phyloP scores from a whole-genome alignment of 1,140 invertebrate genomes.

The Cyclina sinensis region DNA sequence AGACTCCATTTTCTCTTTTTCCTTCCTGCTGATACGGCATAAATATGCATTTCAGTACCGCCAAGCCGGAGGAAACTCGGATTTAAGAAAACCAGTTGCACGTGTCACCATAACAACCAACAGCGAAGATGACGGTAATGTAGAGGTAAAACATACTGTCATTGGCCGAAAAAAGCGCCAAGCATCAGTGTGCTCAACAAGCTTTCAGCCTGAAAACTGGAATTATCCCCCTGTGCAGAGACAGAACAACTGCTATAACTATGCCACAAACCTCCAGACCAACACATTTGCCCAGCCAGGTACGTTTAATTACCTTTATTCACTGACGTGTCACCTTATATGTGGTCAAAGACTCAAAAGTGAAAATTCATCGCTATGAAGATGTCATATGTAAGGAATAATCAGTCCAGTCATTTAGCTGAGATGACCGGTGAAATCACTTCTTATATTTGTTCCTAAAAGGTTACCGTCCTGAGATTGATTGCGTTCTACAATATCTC shows the following conservation, averaged over 20 bases:
- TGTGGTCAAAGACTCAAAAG: too few relatives aligned
- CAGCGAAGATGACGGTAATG: conserved; percentile 37
- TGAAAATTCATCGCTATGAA: too few relatives aligned
- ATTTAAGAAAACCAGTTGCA: background rate
- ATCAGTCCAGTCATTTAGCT: too few relatives aligned
- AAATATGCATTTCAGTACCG: conserved; percentile 5
- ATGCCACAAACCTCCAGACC: conserved; percentile 54
- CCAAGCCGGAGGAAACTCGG: background rate
- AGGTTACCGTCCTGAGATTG: too few relatives aligned
- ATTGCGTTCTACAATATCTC: too few relatives aligned
- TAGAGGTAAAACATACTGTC: background rate
- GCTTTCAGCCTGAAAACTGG: conserved; percentile 49
- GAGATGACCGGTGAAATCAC: too few relatives aligned
- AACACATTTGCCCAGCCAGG: conserved; percentile 67
- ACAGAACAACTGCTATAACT: conserved; percentile 64
- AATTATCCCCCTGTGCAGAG: conserved; percentile 45
- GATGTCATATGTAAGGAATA: too few relatives aligned
- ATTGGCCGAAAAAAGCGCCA: conserved; percentile 21
- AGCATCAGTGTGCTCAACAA: background rate
- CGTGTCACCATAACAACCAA: conserved; percentile 10
- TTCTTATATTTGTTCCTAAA: too few relatives aligned
- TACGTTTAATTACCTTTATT: background rate
- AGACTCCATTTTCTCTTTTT: too few relatives aligned
- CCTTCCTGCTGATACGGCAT: too few relatives aligned
- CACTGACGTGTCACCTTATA: too few relatives aligned